Evolutionary conservation across 2,888 invertebrate genomes (phyloP).

Genomic region (Nipponacmea schrenckii): DNA sequence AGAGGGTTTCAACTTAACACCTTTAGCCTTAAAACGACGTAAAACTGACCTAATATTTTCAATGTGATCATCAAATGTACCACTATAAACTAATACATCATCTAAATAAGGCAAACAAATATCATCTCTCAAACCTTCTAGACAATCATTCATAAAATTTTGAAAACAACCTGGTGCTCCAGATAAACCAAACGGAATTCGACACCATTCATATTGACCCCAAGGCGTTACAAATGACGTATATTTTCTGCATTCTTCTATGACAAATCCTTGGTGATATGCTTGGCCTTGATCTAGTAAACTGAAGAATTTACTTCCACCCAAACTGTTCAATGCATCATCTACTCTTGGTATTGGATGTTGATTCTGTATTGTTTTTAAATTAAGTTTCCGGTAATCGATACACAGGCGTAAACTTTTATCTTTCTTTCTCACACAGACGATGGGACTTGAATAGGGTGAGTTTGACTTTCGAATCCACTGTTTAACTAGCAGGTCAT

Average conservation of each 20-base stretch:
- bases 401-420: slow-evolving; percentile 25
- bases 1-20: slow-evolving; percentile 30
- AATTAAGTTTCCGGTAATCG: slow-evolving; percentile 28
- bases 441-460: slow-evolving; percentile 26
- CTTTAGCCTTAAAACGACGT: slow-evolving; percentile 15
- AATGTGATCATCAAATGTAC: slow-evolving; percentile 19
- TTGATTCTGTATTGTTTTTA: slow-evolving; percentile 21
- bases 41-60: slow-evolving; percentile 19
- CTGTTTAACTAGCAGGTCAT: slow-evolving; percentile 25
- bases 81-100: slow-evolving; percentile 24
- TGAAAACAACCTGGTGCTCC: slow-evolving; percentile 26
- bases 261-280: slow-evolving; percentile 30
- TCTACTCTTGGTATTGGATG: slow-evolving; percentile 29
- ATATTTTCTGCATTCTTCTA: slow-evolving; percentile 14
- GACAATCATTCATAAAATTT: slow-evolving; percentile 26
- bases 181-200: slow-evolving; percentile 30
- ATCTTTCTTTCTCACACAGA: slow-evolving; percentile 28
- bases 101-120: slow-evolving; percentile 25
- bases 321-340: slow-evolving; percentile 23
- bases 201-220: slow-evolving; percentile 29
- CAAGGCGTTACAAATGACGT: slow-evolving; percentile 30
- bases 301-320: slow-evolving; percentile 27
- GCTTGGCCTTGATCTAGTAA: slow-evolving; percentile 25
- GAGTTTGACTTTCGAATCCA: slow-evolving; percentile 29
- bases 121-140: slow-evolving; percentile 18